Evolutionary conservation across 2,797 vertebrate genomes (phyloP).

Genomic region (Steatocranus sp.): DNA sequence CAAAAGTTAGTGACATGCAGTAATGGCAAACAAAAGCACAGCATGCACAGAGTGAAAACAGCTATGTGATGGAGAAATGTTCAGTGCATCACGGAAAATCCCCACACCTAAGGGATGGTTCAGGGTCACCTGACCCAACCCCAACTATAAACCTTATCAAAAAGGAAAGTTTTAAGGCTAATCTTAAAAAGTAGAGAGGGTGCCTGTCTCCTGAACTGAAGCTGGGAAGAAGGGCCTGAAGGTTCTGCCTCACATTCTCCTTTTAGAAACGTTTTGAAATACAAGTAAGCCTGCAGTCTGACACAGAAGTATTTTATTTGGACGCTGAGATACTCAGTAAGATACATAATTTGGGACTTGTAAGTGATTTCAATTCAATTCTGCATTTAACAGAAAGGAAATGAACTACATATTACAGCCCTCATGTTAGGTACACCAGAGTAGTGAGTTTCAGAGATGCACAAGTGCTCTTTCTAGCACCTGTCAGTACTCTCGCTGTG

Average conservation of each 20-base stretch:
- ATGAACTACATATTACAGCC: neutral
- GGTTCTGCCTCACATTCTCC: neutral
- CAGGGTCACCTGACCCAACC: neutral
- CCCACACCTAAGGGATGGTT: neutral
- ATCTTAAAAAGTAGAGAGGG: neutral
- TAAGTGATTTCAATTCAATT: neutral
- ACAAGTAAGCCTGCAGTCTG: neutral
- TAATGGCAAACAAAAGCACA: neutral
- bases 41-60: neutral
- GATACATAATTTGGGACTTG: neutral
- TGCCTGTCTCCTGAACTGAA: neutral
- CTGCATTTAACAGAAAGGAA: neutral
- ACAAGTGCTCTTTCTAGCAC: neutral
- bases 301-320: neutral
- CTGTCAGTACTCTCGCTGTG: neutral
- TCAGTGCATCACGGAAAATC: neutral
- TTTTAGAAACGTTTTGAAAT: neutral
- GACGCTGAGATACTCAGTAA: neutral
- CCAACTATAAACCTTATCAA: neutral
- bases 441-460: neutral
- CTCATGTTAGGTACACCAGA: rapidly evolving
- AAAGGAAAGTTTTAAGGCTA: neutral
- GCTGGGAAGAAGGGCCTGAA: neutral
- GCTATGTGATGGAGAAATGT: neutral
- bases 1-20: neutral